Evolutionary conservation across 2,888 invertebrate species (phyloP), one percentile per base, ranked within the genome.

Genomic region (Lasioglossum oenotherae): DNA sequence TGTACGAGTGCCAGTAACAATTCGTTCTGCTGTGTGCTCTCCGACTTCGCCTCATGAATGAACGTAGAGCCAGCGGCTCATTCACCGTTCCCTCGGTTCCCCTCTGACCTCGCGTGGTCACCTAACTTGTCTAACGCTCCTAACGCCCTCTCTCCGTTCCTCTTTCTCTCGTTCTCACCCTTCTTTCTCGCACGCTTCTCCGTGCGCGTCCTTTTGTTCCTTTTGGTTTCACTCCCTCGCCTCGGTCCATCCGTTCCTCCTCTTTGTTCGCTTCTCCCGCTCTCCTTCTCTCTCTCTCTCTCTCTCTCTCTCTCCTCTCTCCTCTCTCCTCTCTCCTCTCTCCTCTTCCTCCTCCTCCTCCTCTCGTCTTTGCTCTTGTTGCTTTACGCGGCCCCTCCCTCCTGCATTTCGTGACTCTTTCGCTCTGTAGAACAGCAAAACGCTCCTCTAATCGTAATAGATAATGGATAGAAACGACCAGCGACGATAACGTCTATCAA

Each of bases 31-130:
- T 84, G 81, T 80, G 77, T 82, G 85, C 81, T 88, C 90, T 84
- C 81, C 90, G 87, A 79, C 88, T 89, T 86, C 86, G 87, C 87
- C 92, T 93, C 92, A 93, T 93, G 93, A 93, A 93, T 93, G 93
- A 93, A 93, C 93, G 93, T 93, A 91, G 90, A 93, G 89, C 90
- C 89, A 87, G 90, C 90, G 38, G 85, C 82, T 87, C 85, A 77
- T 81, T 82, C 79, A 78, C 80, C 78, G 76, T 74, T 69, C 74
- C 53, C 74, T 67, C n/a, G n/a, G 41, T 35, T 69, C 35, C 76
- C 46, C 49, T 60, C 78, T 81, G 46, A 44, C 77, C 79, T 83
- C 82, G 44, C 80, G 73, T 75, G 86, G 76, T 84, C 81, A 81
- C 80, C 38, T 67, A 67, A 67, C 67, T 35, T 81, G 78, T 89